These are phyloP conservation scores for Camponotus vicinus DNA, from an alignment of 1,140 invertebrate genomes.

Conservation along the genomic window DNA sequence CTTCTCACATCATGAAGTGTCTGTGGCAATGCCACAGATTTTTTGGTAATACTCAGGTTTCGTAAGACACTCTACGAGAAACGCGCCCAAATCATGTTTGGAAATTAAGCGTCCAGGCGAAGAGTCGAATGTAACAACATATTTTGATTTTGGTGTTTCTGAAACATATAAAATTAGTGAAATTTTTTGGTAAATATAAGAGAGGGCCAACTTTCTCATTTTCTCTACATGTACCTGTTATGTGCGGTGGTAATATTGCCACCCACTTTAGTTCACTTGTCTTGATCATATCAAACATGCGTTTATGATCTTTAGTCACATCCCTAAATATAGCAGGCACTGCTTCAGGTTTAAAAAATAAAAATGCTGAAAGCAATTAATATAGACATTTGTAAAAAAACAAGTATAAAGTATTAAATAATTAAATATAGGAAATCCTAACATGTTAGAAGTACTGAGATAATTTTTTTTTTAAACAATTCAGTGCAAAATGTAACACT, in stretches of 20 bases:
- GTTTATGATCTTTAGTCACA: constrained; percentile 92
- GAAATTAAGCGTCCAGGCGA: constrained; percentile 90
- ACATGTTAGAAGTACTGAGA: neutral
- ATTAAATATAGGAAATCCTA: neutral
- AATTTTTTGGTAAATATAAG: neutral
- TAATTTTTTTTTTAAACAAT: neutral
- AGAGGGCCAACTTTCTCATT: neutral
- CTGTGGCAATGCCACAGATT: constrained; percentile 88
- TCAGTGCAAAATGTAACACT: neutral
- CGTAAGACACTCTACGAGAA: constrained; percentile 90
- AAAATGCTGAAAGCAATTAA: constrained; percentile 87
- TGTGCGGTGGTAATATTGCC: constrained; percentile 93
- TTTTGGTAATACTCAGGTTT: constrained; percentile 90
- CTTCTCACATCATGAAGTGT: constrained; percentile 24
- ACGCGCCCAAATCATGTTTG: constrained; percentile 91
- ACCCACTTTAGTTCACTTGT: constrained; percentile 91
- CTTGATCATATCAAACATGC: constrained; percentile 91
- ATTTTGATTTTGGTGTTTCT: constrained; percentile 88
- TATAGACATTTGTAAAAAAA: constrained; percentile 20
- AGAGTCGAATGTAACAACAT: constrained; percentile 87
- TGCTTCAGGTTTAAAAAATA: constrained; percentile 90
- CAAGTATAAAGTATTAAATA: neutral
- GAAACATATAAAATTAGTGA: constrained; percentile 75
- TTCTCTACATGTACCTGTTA: constrained; percentile 87
- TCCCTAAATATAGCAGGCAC: constrained; percentile 91